Percentiles rank a stretch among this genome's conserved stretches.
Evolutionary conservation across 2,113 vertebrate species (phyloP).

Genomic region (Pteronura brasiliensis): DNA sequence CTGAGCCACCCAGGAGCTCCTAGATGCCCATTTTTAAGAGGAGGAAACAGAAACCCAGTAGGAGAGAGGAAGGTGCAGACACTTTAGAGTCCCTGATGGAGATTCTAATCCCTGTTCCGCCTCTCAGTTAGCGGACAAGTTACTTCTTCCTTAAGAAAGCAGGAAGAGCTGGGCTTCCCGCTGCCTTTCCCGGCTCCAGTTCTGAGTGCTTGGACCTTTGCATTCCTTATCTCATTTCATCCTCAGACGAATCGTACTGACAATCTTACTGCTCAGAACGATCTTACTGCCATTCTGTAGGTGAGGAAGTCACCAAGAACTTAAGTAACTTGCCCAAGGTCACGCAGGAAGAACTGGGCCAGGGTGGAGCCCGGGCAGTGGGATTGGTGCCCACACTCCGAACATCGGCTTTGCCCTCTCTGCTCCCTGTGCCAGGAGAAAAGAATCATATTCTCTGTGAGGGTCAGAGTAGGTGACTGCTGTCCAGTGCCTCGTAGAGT

Average conservation of each 20-base stretch:
- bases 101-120: neutral
- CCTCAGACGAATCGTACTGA: neutral
- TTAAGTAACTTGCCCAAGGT: neutral
- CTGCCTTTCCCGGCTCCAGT: neutral
- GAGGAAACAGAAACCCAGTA: neutral
- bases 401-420: neutral
- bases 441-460: neutral
- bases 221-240: neutral
- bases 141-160: neutral
- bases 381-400: neutral
- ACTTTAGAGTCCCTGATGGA: neutral
- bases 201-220: neutral
- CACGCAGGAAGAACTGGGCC: neutral
- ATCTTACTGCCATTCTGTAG: neutral
- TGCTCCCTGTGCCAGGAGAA: neutral
- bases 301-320: neutral
- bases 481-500: neutral
- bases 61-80: neutral
- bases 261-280: neutral
- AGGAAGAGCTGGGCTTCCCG: neutral
- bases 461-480: neutral
- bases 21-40: neutral
- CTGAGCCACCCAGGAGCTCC: too few relatives aligned
- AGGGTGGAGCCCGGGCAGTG: neutral
- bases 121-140: neutral